Base-by-base conservation (phyloP, 92 coral and sea anemone genomes). In the Scolanthus callimorphus region DNA sequence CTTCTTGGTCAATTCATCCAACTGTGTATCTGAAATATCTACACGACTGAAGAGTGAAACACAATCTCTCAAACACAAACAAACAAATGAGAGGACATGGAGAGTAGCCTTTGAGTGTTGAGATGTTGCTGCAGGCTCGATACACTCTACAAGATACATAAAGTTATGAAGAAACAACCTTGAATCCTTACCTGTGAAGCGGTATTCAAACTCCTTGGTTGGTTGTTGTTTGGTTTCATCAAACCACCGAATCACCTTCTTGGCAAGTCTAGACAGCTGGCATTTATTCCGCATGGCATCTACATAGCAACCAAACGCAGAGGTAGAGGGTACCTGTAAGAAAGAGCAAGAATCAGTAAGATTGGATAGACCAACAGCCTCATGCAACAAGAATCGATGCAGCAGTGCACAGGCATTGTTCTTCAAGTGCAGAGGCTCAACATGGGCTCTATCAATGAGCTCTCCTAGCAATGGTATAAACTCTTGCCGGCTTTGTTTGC, bases 121-220 rank as follows among this genome's bases (percentile, higher is more conserved):
- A 24, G 57, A 20, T 24, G 46, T 31, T 38, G 63, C 64, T 13
- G 43, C 39, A 47, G 17, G 11, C 19, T 74, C 81, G 29, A 74
- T 59, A 19, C 37, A 19, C 4, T 49, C 31, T 47, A 74, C 37
- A 19, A 74, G 50, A 39, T 23, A 34, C 81, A 74, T 74, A 39
- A 74, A 74, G 46, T 68, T 76, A 34, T 76, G 69, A 11, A 76
- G 58, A 52, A 76, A 76, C 27, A 49, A 9, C 43, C 76, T 57
- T 1, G 83, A 76, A 27, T 72, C 79, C 25, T 29, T 63, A 17
- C 79, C 79, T 0, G 79, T 72, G 25, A 72, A 72, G 17, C 79
- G 70, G 57, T 51, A 72, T 19, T 63, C 73, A 63, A 72, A 52
- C 9, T 31, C 49, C 20, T 72, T 72, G 13, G 29, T 31, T 51